Percentiles rank a stretch among this genome's conserved stretches.
These are phyloP conservation scores for Pitangus sulphuratus DNA, from an alignment of 2,797 vertebrate genomes.

Conservation along the genomic window DNA sequence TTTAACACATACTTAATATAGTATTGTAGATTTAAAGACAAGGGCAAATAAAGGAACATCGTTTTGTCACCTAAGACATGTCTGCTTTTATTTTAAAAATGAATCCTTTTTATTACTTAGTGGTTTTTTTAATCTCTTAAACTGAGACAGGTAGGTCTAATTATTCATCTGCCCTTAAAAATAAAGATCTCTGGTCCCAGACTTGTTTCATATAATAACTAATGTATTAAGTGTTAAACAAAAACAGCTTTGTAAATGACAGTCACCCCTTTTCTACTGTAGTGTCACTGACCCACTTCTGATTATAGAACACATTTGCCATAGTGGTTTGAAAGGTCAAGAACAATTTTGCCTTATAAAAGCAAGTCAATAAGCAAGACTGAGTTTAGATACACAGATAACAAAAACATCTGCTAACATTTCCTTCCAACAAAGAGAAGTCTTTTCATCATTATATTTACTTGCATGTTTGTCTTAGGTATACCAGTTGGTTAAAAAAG, in stretches of 20 bases:
- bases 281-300: not conserved
- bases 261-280: not conserved
- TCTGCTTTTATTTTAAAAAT: not conserved
- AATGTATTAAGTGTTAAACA: not conserved
- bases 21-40: not conserved
- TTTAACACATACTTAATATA: not conserved
- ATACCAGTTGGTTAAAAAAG: not conserved
- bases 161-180: not conserved
- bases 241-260: not conserved
- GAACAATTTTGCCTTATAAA: not conserved
- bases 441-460: not conserved
- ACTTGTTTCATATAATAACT: not conserved
- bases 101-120: not conserved
- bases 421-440: not conserved
- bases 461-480: not conserved
- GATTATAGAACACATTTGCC: not conserved
- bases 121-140: not conserved
- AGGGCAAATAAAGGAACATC: not conserved
- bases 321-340: slow-evolving; percentile 26
- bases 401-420: not conserved
- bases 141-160: not conserved
- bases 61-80: not conserved
- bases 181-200: not conserved
- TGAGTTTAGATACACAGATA: not conserved
- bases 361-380: not conserved